Base-by-base conservation (phyloP, 1,140 invertebrate genomes). In the Aphaenogaster ashmeadi region DNA sequence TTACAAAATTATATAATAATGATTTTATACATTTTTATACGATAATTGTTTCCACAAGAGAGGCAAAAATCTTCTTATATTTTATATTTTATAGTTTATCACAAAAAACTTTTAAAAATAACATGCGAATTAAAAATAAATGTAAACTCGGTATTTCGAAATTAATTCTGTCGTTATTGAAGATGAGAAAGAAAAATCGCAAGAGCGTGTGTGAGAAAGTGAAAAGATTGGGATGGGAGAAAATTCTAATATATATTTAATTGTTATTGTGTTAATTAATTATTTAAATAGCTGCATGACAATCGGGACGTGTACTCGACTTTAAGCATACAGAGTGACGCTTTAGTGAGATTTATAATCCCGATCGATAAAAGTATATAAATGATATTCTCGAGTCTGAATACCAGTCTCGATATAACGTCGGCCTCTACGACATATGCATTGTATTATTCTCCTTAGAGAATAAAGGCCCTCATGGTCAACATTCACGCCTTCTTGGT, bases 161-260 rank as follows among this genome's bases (percentile, higher is more conserved):
- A 78, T 67, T 38, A 79, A 86, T 86, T 56, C 21, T 44, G 27
- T 67, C 58, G 64, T 33, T 72, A 21, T 66, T 88, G 52, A 60
- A 72, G 21, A 69, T 56, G 11, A 64, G 56, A 71, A 18, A 50
- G 58, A 72, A 15, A 87, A 54, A 66, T 67, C 58, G 8, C 3
- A 8, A 75, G 38, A 69, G 54, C 58, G 44, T 83, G 69, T 5
- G 52, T 54, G 36, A 52, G 77, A 66, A 27, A 66, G 21, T 64
- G 58, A n/a, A 67, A 64, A 83, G 64, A 87, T 74, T 74, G 18
- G 44, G 18, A 54, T 74, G 87, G 78, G 41, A 87, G 86, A 74
- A 91, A 91, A 90, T 89, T 90, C 60, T 91, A 91, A 91, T 91
- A 91, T 91, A 91, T 91, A 91, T 90, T 91, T 91, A 89, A 90